Conservation (phyloP, 2,797 vertebrate genomes). For the Notoglanidium macrostoma region DNA sequence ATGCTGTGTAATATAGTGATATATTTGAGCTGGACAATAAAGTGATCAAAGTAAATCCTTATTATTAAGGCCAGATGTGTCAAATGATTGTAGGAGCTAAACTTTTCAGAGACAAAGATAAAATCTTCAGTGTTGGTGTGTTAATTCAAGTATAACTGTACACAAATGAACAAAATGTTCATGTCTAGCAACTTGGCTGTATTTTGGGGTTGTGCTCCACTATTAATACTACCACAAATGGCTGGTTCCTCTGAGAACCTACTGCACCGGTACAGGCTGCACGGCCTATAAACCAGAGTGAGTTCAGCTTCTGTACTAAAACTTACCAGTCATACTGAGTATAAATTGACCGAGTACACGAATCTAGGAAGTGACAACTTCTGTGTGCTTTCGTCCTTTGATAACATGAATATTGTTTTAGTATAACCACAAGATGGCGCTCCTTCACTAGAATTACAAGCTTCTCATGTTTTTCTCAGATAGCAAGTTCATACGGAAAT, state of each 20-base stretch:
- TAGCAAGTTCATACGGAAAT: not conserved
- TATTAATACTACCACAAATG: not conserved
- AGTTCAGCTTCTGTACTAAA: not conserved
- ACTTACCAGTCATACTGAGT: not conserved
- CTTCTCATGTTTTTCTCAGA: not conserved
- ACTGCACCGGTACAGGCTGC: not conserved
- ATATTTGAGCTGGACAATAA: not conserved
- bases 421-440: slow-evolving; percentile 37
- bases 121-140: not conserved
- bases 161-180: not conserved
- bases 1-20: not conserved
- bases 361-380: not conserved
- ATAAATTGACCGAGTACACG: not conserved
- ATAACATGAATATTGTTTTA: not conserved
- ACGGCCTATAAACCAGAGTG: not conserved
- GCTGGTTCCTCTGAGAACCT: not conserved
- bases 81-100: not conserved
- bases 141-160: not conserved
- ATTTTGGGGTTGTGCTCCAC: not conserved
- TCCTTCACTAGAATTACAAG: slow-evolving; percentile 10
- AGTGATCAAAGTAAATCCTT: not conserved
- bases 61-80: slow-evolving; percentile 12
- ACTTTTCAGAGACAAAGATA: not conserved
- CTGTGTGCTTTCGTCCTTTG: not conserved
- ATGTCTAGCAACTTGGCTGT: not conserved